Evolutionary conservation across 2,888 invertebrate species (phyloP), one percentile per base, ranked within the genome.

Genomic region (Pyralis farinalis): DNA sequence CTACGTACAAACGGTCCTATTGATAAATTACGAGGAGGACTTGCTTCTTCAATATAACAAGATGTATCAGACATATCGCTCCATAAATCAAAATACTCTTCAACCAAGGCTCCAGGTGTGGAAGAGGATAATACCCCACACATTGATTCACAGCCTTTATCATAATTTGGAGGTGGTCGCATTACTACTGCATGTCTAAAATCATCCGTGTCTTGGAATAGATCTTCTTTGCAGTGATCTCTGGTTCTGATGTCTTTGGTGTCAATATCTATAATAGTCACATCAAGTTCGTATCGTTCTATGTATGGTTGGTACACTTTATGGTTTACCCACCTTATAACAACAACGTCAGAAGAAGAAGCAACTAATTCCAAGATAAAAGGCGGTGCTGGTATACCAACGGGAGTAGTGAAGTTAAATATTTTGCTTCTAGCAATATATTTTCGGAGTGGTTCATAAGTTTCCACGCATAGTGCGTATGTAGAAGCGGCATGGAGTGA

Each of bases 391-490:
- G 86, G 87, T 53, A 68, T 73, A 7, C 82, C 85, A 1, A 81
- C 67, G 22, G 60, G 62, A 1, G 84, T 87, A 7, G 69, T 62
- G 34, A 88, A 85, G 32, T 80, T 76, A 1, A 67, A 54, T 27
- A 85, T 76, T 12, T 59, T 57, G 46, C 80, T 86, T 40, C 84
- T 66, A 6, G 71, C 64, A 10, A 85, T 52, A 29, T 55, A 54
- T 11, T 57, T 62, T 3, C 63, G 49, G 1, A 46, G 25, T 2
- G 71, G 63, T 16, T 83, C 68, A 36, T 70, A 79, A 31, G 67
- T 71, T 67, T 88, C 87, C 31, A 88, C 64, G 47, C 87, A 87
- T 12, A 80, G 53, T 5, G 78, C 78, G 40, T 88, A 88, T 7
- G 60, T 67, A 3, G 87, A 79, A 11, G 83, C 85, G n/a, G 85